Percentiles rank a stretch among this genome's conserved stretches.
Evolutionary conservation across 2,797 vertebrate genomes (phyloP).

Genomic region (Salmo trutta): DNA sequence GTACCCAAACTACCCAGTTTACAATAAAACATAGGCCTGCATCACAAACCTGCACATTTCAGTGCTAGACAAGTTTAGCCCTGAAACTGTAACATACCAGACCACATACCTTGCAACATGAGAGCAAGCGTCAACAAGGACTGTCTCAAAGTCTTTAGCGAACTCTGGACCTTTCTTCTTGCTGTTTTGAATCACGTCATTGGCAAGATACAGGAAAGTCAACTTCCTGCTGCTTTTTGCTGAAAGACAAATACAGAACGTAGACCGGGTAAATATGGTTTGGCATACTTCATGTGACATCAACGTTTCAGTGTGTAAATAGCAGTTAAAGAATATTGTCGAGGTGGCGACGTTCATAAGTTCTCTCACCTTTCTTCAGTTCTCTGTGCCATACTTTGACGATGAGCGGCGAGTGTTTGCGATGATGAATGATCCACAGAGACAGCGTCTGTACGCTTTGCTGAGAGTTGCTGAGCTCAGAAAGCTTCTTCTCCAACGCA

Average conservation of each 20-base stretch:
- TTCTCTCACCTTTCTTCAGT: constrained; percentile 87
- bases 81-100: background rate
- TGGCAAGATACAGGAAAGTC: constrained; percentile 96
- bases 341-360: background rate
- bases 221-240: constrained; percentile 94
- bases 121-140: constrained; percentile 95
- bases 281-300: background rate
- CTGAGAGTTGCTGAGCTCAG: constrained; percentile 97
- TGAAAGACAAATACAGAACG: constrained; percentile 49
- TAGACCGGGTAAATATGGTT: background rate
- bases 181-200: constrained; percentile 99
- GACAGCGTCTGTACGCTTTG: constrained; percentile 97
- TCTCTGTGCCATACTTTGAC: constrained; percentile 96
- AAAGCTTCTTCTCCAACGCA: constrained; percentile 96
- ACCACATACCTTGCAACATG: constrained; percentile 90
- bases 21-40: background rate
- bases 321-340: background rate
- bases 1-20: no score
- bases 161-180: constrained; percentile 99
- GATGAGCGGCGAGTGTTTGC: constrained; percentile 92
- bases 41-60: background rate
- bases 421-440: constrained; percentile 97
- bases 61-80: background rate
- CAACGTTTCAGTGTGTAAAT: background rate
- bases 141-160: constrained; percentile 92